phyloP scores from a whole-genome alignment of 2,888 invertebrate genomes.

The Entomobrya multifasciata region DNA sequence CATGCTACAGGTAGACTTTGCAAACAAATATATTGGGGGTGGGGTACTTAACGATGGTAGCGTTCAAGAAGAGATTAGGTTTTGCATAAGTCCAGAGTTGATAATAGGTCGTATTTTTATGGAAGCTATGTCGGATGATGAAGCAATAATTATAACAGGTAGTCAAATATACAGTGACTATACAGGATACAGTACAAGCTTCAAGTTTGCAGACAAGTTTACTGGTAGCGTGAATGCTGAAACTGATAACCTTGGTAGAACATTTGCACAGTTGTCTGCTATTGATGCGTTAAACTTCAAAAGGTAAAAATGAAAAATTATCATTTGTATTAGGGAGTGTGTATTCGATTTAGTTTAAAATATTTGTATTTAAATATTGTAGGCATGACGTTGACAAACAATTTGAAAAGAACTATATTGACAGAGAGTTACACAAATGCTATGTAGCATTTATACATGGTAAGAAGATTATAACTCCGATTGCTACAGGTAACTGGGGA shows the following conservation, averaged over 20 bases:
- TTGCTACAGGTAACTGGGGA: no score
- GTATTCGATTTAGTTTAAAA: slow-evolving; percentile 52
- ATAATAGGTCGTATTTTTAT: slow-evolving; percentile 92
- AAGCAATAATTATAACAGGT: slow-evolving; percentile 88
- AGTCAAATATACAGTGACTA: slow-evolving; percentile 82
- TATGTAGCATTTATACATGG: slow-evolving; percentile 50
- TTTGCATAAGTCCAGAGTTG: slow-evolving; percentile 96
- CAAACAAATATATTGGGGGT: slow-evolving; percentile 90
- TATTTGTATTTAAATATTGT: not conserved
- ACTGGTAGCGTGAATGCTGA: no score
- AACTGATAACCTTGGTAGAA: slow-evolving; percentile 18
- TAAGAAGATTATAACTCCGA: not conserved
- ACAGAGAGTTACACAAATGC: slow-evolving; percentile 82
- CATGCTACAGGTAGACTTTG: slow-evolving; percentile 95
- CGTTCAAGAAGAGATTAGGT: slow-evolving; percentile 98
- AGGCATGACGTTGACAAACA: not conserved
- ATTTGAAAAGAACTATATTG: slow-evolving; percentile 76
- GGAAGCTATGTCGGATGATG: slow-evolving; percentile 88
- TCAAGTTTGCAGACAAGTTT: slow-evolving; percentile 77
- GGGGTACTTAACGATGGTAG: slow-evolving; percentile 94
- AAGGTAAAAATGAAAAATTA: not conserved
- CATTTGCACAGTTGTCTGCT: slow-evolving; percentile 82
- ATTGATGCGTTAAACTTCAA: slow-evolving; percentile 82
- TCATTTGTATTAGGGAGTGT: not conserved
- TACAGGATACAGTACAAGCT: slow-evolving; percentile 82